Percentiles rank a stretch among this genome's conserved stretches.
phyloP scores from a whole-genome alignment of 2,113 vertebrate genomes.

The Spheniscus mendiculus region DNA sequence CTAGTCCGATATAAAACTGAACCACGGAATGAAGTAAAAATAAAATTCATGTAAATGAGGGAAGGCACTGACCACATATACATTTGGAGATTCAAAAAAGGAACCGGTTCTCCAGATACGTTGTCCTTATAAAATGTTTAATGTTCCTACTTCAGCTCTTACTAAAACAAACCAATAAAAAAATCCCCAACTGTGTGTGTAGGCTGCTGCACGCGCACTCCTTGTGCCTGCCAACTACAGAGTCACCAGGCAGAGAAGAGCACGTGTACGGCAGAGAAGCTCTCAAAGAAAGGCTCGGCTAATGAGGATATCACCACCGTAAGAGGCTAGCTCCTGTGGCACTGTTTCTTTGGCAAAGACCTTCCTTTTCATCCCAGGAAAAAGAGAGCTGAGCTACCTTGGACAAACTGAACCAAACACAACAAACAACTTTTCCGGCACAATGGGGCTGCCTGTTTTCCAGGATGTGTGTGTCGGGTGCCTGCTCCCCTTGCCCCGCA shows the following conservation, averaged over 20 bases:
- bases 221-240: not conserved
- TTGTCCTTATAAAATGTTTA: not conserved
- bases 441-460: not conserved
- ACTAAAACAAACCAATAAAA: constrained; percentile 27
- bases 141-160: constrained; percentile 1
- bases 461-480: accelerated
- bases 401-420: not conserved
- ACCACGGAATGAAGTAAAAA: constrained; percentile 25
- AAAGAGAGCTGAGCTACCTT: not conserved
- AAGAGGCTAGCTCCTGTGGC: not conserved
- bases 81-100: not conserved
- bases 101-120: not conserved
- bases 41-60: not conserved
- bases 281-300: not conserved
- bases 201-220: not conserved
- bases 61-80: not conserved
- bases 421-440: not conserved
- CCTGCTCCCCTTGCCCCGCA: not conserved
- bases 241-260: not conserved
- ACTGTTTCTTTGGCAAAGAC: not conserved
- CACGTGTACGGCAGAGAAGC: not conserved
- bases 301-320: not conserved
- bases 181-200: not conserved
- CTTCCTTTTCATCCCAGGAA: not conserved
- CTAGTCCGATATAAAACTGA: constrained; percentile 41